Percentiles rank a stretch among this genome's conserved stretches.
Evolutionary conservation across 2,888 invertebrate genomes (phyloP).

Genomic region (Bellardia bayeri): DNA sequence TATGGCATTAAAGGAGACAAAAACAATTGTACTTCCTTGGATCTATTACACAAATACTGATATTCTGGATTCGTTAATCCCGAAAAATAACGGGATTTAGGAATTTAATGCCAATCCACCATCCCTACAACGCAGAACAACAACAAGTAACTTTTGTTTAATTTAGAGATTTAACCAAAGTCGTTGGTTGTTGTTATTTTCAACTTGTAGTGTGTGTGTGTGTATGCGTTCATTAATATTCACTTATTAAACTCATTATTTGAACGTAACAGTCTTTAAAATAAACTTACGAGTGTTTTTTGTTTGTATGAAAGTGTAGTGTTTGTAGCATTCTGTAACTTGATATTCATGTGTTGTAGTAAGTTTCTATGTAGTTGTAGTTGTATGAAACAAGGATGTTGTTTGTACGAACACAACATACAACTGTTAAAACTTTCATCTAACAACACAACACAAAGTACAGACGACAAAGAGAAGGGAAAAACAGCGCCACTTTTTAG

Average conservation of each 20-base stretch:
- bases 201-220: not conserved
- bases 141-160: not conserved
- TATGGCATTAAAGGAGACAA: too few relatives aligned
- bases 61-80: too few relatives aligned
- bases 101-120: too few relatives aligned
- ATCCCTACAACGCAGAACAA: not conserved
- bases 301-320: not conserved
- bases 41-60: too few relatives aligned
- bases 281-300: not conserved
- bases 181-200: not conserved
- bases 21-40: too few relatives aligned
- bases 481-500: constrained; percentile 21
- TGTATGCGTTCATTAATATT: constrained; percentile 3
- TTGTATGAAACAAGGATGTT: not conserved
- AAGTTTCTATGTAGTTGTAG: not conserved
- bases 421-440: constrained; percentile 11
- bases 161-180: not conserved
- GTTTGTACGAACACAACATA: not conserved
- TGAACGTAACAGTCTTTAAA: not conserved
- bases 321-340: not conserved
- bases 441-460: not conserved
- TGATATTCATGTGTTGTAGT: constrained; percentile 1
- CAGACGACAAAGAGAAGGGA: not conserved
- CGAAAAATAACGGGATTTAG: too few relatives aligned
- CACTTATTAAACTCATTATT: constrained; percentile 20